Conservation (phyloP, 2,797 vertebrate species). For the Catamblyrhynchus diadema region DNA sequence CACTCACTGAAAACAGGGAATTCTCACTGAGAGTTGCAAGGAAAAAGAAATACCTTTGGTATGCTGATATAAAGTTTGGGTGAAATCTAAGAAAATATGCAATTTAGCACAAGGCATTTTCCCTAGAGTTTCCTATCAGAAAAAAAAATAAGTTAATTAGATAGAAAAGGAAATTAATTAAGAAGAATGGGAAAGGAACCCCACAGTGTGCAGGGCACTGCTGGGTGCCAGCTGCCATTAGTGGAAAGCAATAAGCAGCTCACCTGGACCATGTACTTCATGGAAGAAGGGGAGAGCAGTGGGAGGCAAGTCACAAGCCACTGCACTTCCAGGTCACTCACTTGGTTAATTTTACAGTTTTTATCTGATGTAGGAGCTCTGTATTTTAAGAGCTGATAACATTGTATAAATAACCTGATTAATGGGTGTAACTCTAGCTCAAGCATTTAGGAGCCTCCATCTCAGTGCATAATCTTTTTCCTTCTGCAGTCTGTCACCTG, state of each 20-base stretch:
- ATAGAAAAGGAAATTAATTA: background rate
- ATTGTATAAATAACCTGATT: background rate
- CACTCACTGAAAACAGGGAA: background rate
- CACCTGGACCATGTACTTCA: too few species aligned
- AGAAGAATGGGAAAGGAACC: background rate
- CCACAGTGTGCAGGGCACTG: background rate
- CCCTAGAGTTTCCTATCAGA: background rate
- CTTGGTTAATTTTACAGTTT: background rate
- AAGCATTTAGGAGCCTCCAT: background rate
- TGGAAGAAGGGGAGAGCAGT: background rate
- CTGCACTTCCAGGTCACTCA: background rate
- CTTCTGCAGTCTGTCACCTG: background rate
- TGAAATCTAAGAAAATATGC: background rate
- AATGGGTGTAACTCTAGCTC: background rate
- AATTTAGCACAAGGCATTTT: background rate
- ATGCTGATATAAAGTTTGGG: background rate
- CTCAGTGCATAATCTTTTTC: background rate
- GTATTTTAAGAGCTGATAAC: background rate
- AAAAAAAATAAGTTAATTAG: background rate
- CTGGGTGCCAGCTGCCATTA: background rate
- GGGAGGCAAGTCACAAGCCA: background rate
- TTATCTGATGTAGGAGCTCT: fast-evolving
- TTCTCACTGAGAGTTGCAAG: background rate
- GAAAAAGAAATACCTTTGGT: background rate
- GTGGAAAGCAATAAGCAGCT: background rate